Percentiles rank a stretch among this genome's conserved stretches.
Conservation (phyloP, 2,797 vertebrate genomes). For the Kryptopterus vitreolus region DNA sequence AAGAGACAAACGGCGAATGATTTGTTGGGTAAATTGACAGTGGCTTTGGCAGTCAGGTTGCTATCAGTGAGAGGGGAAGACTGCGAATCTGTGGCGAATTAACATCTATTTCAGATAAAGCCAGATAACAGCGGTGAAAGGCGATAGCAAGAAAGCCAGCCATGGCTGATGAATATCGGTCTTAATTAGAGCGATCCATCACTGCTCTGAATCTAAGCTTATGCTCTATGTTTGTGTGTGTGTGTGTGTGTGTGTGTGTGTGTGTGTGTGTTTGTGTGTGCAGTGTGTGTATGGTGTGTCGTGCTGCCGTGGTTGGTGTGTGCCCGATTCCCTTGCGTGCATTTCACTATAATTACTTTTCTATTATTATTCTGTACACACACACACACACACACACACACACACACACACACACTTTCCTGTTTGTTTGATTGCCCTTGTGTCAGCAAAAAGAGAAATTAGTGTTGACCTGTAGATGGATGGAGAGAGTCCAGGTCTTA, state of each 20-base stretch:
- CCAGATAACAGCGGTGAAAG: neutral
- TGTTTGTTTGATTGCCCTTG: neutral
- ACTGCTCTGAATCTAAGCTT: conserved; percentile 2
- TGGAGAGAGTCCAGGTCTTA: conserved; percentile 1
- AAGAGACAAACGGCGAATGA: conserved; percentile 13
- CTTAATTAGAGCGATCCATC: conserved; percentile 39
- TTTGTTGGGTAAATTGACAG: conserved; percentile 37
- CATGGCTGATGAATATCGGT: conserved; percentile 29
- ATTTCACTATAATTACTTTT: conserved; percentile 44
- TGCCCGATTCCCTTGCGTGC: conserved; percentile 25
- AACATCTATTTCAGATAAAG: conserved; percentile 17
- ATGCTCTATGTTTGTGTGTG: conserved; percentile 2
- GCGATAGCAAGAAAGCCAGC: conserved; percentile 18
- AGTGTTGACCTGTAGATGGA: conserved; percentile 26
- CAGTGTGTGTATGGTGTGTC: neutral
- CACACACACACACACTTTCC: conserved; percentile 23
- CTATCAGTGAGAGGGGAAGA: conserved; percentile 18
- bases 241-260: neutral
- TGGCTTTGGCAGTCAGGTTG: neutral
- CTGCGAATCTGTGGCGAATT: conserved; percentile 29
- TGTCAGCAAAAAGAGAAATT: neutral
- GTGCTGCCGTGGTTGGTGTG: neutral
- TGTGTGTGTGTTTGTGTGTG: conserved; percentile 7
- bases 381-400: conserved; percentile 30
- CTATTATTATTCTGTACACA: conserved; percentile 34